Percentiles rank a stretch among this genome's conserved stretches.
Conservation (phyloP, 2,888 invertebrate genomes). For the Diploptera punctata region DNA sequence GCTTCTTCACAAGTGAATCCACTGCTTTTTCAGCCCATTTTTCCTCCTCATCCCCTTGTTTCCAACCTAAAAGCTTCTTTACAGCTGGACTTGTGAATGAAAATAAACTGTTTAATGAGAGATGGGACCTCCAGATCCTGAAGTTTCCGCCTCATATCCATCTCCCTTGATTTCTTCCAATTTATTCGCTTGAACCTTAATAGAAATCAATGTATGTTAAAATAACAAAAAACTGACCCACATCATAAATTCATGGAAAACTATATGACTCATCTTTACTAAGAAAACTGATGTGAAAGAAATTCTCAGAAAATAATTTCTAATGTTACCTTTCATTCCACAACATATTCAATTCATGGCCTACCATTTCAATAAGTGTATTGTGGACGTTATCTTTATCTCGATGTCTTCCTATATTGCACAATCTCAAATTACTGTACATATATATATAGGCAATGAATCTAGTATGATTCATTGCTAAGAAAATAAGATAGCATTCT, state of each 20-base stretch:
- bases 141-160: conserved; percentile 88
- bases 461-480: conserved; percentile 15
- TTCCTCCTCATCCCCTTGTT: conserved; percentile 96
- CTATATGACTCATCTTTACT: neutral
- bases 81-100: conserved; percentile 97
- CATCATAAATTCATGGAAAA: neutral
- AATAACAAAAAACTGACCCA: neutral
- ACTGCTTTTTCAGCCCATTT: conserved; percentile 99
- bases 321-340: no score
- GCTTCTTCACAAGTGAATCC: conserved; percentile 94
- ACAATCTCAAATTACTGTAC: conserved; percentile 12
- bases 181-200: no score
- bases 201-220: no score
- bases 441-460: neutral
- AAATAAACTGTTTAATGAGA: conserved; percentile 93
- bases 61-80: conserved; percentile 96
- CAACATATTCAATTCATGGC: no score
- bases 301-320: neutral
- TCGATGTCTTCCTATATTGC: conserved; percentile 19
- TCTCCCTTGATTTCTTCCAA: conserved; percentile 49
- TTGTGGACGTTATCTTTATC: no score
- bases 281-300: neutral
- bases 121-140: conserved; percentile 83
- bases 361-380: no score
- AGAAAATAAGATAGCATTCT: neutral